Conservation (phyloP, 2,888 invertebrate species). For the Cybosia mesomella region DNA sequence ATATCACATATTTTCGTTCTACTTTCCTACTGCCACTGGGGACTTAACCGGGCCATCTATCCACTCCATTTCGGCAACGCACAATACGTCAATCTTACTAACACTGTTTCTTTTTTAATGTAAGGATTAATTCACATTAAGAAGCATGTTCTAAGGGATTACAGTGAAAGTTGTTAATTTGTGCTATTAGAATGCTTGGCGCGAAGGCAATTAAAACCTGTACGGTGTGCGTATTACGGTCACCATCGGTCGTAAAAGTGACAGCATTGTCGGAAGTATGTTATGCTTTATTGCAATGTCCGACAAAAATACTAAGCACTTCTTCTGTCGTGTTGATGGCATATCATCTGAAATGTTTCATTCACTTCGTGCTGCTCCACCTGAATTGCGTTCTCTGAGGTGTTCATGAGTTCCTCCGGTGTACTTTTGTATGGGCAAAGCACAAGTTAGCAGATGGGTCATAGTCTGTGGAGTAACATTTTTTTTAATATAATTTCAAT, state of each 20-base stretch:
- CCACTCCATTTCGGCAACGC: conserved; percentile 61
- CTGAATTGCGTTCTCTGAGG: not conserved
- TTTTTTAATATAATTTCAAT: no score
- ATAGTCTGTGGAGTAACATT: no score
- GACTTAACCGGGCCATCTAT: conserved; percentile 71
- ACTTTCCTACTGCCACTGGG: conserved; percentile 66
- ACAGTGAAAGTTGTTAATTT: conserved; percentile 62
- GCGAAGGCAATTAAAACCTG: conserved; percentile 21
- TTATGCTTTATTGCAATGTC: conserved; percentile 12
- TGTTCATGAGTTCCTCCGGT: not conserved
- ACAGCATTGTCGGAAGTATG: conserved; percentile 13
- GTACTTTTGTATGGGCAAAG: no score
- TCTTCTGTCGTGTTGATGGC: not conserved
- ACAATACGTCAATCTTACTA: conserved; percentile 68
- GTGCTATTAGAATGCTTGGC: conserved; percentile 38
- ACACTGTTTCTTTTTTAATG: conserved; percentile 42
- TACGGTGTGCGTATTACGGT: conserved; percentile 27
- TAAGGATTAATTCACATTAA: conserved; percentile 60
- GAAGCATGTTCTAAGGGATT: conserved; percentile 60
- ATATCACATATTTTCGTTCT: conserved; percentile 58
- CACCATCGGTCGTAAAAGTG: conserved; percentile 17
- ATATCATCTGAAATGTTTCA: not conserved
- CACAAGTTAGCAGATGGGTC: no score
- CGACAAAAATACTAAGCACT: conserved; percentile 3
- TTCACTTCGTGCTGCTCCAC: not conserved